Evolutionary conservation across 2,113 vertebrate genomes (phyloP), one percentile per base, ranked within the genome.

Genomic region (Rhizomys pruinosus): DNA sequence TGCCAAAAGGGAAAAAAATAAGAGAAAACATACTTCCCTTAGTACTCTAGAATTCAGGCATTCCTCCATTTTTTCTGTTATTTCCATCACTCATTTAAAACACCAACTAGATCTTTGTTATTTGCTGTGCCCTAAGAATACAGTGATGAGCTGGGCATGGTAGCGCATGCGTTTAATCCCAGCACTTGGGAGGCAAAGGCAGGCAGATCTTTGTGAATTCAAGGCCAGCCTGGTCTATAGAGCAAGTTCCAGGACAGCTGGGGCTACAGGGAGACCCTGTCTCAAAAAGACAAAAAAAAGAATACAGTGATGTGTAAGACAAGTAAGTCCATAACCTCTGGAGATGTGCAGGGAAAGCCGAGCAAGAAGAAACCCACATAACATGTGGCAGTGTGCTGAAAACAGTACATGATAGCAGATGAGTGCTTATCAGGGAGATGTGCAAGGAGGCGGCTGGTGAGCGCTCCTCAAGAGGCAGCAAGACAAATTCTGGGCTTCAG

Each of bases 401-500:
- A 32, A 39, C 15, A 2, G 4, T 5, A 1, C 3, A 34, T 16
- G 5, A 2, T 5, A 7, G 25, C 10, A 1, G 19, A 80, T 29
- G 3, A 19, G 5, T 42, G 12, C 47, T 63, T 63, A 59, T 15
- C 47, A 55, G 19, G 57, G 76, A 91, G 55, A 68, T n/a, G 7
- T 42, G 5, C 9, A 64, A 89, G 17, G 3, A 84, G 23, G 25
- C 47, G 17, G 68, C 32, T 1, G 8, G 20, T 5, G 37, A 91
- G 13, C 23, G 68, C 20, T n/a, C 20, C 25, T 23, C 12, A 66
- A 55, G 29, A 52, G 10, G 8, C 8, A 8, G 27, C 4, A 27
- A 39, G 39, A 66, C 5, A 15, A n/a, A n/a, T 64, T 76, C 44
- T 42, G 29, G 44, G 16, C 73, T 77, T 96, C 55, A 44, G 29